Base-by-base conservation (phyloP, 2,797 vertebrate genomes). In the Oryzias sinensis region DNA sequence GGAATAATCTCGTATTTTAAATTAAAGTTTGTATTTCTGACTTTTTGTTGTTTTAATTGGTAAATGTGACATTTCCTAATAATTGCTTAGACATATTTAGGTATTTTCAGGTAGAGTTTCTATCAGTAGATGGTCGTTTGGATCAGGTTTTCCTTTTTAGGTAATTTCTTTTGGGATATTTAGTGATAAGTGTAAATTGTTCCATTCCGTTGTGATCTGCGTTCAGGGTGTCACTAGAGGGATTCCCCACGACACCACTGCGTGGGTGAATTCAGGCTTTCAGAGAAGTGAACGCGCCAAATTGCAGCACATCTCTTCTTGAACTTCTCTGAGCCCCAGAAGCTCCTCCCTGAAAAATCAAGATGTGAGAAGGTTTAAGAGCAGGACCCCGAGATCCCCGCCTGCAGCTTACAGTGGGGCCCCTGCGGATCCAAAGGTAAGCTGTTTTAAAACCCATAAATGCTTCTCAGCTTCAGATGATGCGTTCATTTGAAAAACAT, bases 201-300 rank as follows among this genome's bases (percentile, higher is more conserved):
- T 92, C 85, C 89, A 81, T 49, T 82, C 14, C 4, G 18, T 62
- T 49, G 62, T 20, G 33, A 43, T 65, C 70, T 70, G 17, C 49
- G 67, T 59, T 73, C 62, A 46, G 68, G 74, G 64, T 70, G 77
- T 77, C 84, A 72, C 68, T 61, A 55, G 59, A 87, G 91, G 91
- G 90, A 85, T 91, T 92, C 89, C 89, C 90, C 89, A 78, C 55
- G 24, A 17, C 72, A 67, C 55, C 1, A n/a, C 11, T 57, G 68
- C 52, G 72, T 81, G 69, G 80, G 82, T 59, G 65, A 51, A 0
- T 37, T 37, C 11, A 37, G 52, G 70, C 72, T 79, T 91, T 89
- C 80, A 86, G 53, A 88, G 87, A 92, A 90, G 78, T 76, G 22
- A 69, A 22, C 17, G 63, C 40, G 41, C 40, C 45, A 20, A 33